These are phyloP conservation scores for Scyliorhinus canicula DNA, from an alignment of 2,797 vertebrate species.

Conservation along the genomic window DNA sequence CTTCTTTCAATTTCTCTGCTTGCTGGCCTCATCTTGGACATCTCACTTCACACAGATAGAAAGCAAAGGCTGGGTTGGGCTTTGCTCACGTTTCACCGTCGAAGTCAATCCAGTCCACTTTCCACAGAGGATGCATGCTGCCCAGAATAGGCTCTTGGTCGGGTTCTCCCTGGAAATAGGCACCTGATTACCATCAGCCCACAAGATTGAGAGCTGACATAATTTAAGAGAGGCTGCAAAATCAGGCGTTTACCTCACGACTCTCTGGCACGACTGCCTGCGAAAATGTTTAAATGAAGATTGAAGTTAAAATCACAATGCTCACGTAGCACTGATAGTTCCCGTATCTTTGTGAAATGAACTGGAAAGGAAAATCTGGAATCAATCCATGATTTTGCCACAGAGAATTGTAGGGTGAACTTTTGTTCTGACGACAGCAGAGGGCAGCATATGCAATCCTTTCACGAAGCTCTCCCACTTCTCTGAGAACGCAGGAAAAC, in stretches of 20 bases:
- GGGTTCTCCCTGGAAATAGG: not conserved
- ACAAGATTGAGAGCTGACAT: not conserved
- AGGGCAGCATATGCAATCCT: constrained; percentile 16
- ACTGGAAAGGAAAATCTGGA: not conserved
- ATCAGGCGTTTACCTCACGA: too few relatives aligned
- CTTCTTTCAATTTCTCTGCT: too few relatives aligned
- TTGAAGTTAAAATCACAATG: not conserved
- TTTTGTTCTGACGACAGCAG: not conserved
- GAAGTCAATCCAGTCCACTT: not conserved
- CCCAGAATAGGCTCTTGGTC: not conserved
- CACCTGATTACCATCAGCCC: too few relatives aligned
- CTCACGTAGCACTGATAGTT: too few relatives aligned
- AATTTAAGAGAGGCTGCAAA: not conserved
- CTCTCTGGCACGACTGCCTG: not conserved
- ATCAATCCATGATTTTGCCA: not conserved
- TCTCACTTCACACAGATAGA: not conserved
- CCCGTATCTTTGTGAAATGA: not conserved
- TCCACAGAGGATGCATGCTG: not conserved
- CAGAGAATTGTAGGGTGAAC: not conserved
- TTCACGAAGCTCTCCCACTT: not conserved
- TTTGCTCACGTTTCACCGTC: not conserved
- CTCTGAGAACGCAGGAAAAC: too few relatives aligned
- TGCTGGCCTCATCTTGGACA: not conserved
- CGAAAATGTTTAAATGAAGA: not conserved
- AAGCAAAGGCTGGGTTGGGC: not conserved